These are phyloP conservation scores for Drosophila stalkeri DNA, from an alignment of 2,888 invertebrate species.

Conservation along the genomic window DNA sequence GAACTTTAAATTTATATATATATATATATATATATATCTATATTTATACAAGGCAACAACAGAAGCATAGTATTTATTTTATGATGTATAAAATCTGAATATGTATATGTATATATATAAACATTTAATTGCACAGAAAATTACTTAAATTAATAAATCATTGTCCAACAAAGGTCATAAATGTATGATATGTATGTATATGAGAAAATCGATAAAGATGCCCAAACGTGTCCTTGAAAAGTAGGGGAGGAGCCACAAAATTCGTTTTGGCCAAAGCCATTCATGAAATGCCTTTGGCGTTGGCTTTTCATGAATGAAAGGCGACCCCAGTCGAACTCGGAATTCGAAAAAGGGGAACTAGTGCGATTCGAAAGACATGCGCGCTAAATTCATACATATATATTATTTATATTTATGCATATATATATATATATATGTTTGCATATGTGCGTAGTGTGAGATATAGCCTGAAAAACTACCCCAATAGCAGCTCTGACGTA, in stretches of 20 bases:
- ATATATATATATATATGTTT: neutral
- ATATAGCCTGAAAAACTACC: constrained; percentile 22
- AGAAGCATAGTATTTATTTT: neutral
- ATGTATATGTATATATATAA: no score
- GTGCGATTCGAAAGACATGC: constrained; percentile 44
- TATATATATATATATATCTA: no score
- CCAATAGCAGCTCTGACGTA: constrained; percentile 66
- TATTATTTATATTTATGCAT: neutral
- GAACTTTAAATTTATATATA: no score
- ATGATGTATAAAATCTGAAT: neutral
- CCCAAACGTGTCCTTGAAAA: constrained; percentile 67
- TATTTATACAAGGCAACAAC: neutral
- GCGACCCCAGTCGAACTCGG: constrained; percentile 34
- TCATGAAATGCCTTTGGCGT: constrained; percentile 53
- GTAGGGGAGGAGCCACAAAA: constrained; percentile 14
- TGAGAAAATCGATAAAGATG: constrained; percentile 71
- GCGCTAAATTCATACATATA: constrained; percentile 18
- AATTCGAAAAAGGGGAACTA: constrained; percentile 14
- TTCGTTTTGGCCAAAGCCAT: constrained; percentile 42
- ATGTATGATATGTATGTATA: neutral
- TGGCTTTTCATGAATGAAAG: constrained; percentile 61
- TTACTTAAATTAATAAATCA: constrained; percentile 1
- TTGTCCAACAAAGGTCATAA: neutral
- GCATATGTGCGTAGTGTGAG: neutral
- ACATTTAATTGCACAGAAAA: neutral